Percentiles rank a stretch among this genome's conserved stretches.
Evolutionary conservation across 2,888 invertebrate genomes (phyloP).

Genomic region (Agriopis aurantiaria): DNA sequence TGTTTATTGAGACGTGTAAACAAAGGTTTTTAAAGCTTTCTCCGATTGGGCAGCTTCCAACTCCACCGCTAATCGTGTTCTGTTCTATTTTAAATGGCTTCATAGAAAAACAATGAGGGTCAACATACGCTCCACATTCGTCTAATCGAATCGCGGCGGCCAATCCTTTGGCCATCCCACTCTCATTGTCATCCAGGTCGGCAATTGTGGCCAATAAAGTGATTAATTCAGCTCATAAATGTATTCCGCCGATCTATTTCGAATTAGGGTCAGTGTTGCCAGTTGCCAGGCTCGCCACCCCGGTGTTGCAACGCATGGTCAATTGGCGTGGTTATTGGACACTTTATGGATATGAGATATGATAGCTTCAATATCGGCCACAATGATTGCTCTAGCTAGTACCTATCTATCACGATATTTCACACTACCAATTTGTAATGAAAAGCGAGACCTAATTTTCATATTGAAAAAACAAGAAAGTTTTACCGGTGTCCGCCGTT

Average conservation of each 20-base stretch:
- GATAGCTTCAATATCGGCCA: slow-evolving; percentile 53
- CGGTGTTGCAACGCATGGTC: slow-evolving; percentile 61
- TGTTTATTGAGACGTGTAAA: slow-evolving; percentile 33
- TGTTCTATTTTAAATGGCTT: slow-evolving; percentile 39
- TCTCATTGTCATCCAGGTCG: slow-evolving; percentile 64
- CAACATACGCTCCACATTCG: slow-evolving; percentile 69
- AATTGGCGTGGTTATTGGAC: slow-evolving; percentile 63
- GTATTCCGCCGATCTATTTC: slow-evolving; percentile 75
- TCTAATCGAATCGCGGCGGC: slow-evolving; percentile 49
- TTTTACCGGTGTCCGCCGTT: not conserved
- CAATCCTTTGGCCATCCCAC: slow-evolving; percentile 65
- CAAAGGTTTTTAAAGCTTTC: slow-evolving; percentile 30
- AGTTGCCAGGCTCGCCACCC: slow-evolving; percentile 51
- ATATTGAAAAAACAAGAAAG: not conserved
- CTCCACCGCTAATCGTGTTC: slow-evolving; percentile 41
- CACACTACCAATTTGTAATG: slow-evolving; percentile 17
- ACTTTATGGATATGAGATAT: slow-evolving; percentile 62
- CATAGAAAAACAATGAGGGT: slow-evolving; percentile 55
- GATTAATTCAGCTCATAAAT: slow-evolving; percentile 79
- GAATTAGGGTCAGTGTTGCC: slow-evolving; percentile 74
- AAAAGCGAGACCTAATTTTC: slow-evolving; percentile 25
- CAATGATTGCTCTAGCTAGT: slow-evolving; percentile 46
- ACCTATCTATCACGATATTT: slow-evolving; percentile 16
- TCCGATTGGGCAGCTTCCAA: slow-evolving; percentile 36
- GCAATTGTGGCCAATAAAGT: slow-evolving; percentile 79